Evolutionary conservation across 2,888 invertebrate species (phyloP), one percentile per base, ranked within the genome.

Genomic region (Drosophila siamana): DNA sequence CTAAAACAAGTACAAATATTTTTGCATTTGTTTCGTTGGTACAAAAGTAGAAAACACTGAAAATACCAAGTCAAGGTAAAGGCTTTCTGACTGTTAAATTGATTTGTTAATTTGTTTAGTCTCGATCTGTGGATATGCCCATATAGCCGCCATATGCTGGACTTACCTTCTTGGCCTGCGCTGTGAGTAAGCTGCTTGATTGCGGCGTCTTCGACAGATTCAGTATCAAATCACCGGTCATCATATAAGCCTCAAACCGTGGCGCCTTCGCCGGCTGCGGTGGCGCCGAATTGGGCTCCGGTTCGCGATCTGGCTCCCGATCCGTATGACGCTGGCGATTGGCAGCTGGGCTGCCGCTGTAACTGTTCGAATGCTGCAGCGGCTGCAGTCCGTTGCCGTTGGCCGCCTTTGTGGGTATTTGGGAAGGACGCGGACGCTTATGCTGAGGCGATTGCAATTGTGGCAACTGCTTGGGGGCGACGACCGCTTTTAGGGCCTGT

Each of bases 191-290:
- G 78, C 93, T 93, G 74, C 94, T 93, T 80, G 94, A 94, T 89
- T 95, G 95, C 77, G 96, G 96, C 65, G 96, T 96, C 83, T 96
- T 93, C 69, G 98, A 97, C 80, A 98, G 95, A 93, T 98, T 98
- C 84, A 98, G 94, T 92, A 98, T 98, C 90, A 98, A 95, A 93
- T 98, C 98, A 46, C 98, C 98, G 28, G 98, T 98, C 98, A 98
- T 98, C 95, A 98, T 97, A 94, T 97, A 98, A 62, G 98, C 97
- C 93, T 98, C 98, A 93, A 97, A 97, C 92, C 97, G 91, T 50
- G 90, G 90, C 60, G 92, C 91, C 74, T 92, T 92, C 24, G 89
- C 86, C 40, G 91, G 91, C 64, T 90, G 90, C 33, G 91, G 92
- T 52, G 90, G 91, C 59, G 91, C 91, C 59, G 91, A 90, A 51